Evolutionary conservation across 2,888 invertebrate species (phyloP).

Genomic region (Stenodera caucasica): DNA sequence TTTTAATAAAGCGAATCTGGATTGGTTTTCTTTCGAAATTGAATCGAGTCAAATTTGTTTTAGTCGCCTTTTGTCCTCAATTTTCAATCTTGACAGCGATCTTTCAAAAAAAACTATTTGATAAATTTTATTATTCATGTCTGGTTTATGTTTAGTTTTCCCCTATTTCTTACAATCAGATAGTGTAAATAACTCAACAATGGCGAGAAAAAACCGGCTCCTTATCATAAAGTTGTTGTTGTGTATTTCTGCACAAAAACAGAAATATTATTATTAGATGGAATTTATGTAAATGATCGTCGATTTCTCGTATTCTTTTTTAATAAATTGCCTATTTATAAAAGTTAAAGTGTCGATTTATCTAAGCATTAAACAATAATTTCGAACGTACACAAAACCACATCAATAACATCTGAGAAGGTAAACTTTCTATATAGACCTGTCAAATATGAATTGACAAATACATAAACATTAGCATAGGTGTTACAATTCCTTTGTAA

Average conservation of each 20-base stretch:
- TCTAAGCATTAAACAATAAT: background rate
- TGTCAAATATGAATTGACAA: constrained; percentile 31
- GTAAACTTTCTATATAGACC: constrained; percentile 16
- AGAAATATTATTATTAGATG: too few relatives aligned
- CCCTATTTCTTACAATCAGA: background rate
- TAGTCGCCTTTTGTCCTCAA: background rate
- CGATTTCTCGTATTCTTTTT: background rate
- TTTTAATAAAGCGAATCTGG: too few relatives aligned
- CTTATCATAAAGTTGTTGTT: background rate
- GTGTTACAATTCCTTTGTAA: constrained; percentile 40
- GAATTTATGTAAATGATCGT: background rate
- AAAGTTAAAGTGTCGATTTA: background rate
- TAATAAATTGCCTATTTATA: too few relatives aligned
- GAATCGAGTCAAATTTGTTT: too few relatives aligned
- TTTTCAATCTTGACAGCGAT: background rate
- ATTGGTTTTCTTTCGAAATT: too few relatives aligned
- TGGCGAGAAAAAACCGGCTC: background rate
- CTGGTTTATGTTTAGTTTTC: background rate
- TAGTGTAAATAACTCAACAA: background rate
- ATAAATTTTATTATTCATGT: background rate
- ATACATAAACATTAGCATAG: constrained; percentile 34
- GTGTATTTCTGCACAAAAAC: background rate
- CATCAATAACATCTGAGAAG: background rate
- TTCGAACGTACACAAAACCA: background rate
- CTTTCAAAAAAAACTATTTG: background rate